Base-by-base conservation (phyloP, 2,888 invertebrate species). In the Eledona agricola region DNA sequence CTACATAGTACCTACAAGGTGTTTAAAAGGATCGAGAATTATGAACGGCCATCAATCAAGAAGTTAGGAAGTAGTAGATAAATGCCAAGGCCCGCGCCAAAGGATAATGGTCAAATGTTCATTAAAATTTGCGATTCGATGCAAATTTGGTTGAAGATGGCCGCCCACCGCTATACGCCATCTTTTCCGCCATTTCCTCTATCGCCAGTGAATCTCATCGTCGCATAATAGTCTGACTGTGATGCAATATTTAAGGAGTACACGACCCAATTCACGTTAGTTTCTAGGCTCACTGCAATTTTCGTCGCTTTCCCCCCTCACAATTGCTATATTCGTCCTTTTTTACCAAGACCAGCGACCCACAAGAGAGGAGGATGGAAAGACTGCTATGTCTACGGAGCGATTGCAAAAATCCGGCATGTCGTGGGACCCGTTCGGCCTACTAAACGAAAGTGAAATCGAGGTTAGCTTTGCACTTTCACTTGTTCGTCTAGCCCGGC, bases 371-470 rank as follows among this genome's bases (percentile, higher is more conserved):
- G n/a, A n/a, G n/a, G n/a, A n/a, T n/a, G n/a, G 22, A 51, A 34
- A 43, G 53, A 51, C 17, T 16, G 17, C 13, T 11, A n/a, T 28
- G 11, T 40, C 42, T 13, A 31, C 45, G 50, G 19, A 53, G 35
- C 50, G 38, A 51, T 42, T 51, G 55, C 55, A 51, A 38, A 51
- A 55, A 55, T 63, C 65, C 57, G 65, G 62, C 64, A 67, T 69
- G 72, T 74, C 75, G 75, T 76, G 76, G 76, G 75, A 76, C 75
- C 74, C 75, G 73, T 67, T 75, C 76, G 77, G 76, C 76, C 76
- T 77, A 77, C 76, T 74, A 77, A 76, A 77, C 73, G 76, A 77
- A 77, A 77, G 76, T 77, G 77, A 77, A 77, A 77, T 76, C 76
- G 76, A 76, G 77, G 76, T 76, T 75, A 76, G 71, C 72, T 76